phyloP scores from a whole-genome alignment of 2,113 vertebrate genomes.

The Carollia perspicillata region DNA sequence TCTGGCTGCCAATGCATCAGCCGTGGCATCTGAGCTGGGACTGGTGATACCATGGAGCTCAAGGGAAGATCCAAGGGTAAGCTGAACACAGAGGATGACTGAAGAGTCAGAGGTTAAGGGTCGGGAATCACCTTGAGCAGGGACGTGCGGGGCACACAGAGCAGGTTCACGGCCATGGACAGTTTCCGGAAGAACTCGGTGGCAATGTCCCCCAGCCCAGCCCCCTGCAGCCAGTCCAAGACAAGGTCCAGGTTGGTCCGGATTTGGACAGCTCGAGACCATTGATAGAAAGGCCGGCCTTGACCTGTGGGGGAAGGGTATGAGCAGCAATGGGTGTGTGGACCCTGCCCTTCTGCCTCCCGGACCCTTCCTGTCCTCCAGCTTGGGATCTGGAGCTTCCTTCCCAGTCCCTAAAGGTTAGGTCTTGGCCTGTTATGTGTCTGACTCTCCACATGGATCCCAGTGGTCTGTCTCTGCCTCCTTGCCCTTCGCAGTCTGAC shows the following conservation, averaged over 20 bases:
- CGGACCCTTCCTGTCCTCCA: neutral
- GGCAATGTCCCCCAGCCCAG: slow-evolving; percentile 92
- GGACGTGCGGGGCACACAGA: slow-evolving; percentile 91
- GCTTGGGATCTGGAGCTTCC: neutral
- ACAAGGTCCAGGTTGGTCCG: slow-evolving; percentile 93
- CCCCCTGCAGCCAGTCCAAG: slow-evolving; percentile 93
- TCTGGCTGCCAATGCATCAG: neutral
- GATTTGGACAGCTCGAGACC: slow-evolving; percentile 93
- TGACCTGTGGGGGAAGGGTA: slow-evolving; percentile 63
- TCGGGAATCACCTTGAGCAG: slow-evolving; percentile 88
- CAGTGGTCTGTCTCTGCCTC: neutral
- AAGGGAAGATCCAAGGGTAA: neutral
- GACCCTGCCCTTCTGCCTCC: neutral
- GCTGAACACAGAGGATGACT: neutral
- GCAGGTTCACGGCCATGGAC: slow-evolving; percentile 91
- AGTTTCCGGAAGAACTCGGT: slow-evolving; percentile 93
- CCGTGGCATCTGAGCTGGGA: neutral
- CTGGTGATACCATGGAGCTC: neutral
- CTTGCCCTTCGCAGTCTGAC: neutral
- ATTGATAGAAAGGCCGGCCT: slow-evolving; percentile 89
- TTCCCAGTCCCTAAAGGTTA: neutral
- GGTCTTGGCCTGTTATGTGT: neutral
- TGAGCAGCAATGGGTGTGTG: neutral
- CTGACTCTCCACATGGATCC: neutral
- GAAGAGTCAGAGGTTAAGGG: neutral